These are phyloP conservation scores for Diloba caeruleocephala DNA, from an alignment of 2,888 invertebrate species.

Conservation along the genomic window DNA sequence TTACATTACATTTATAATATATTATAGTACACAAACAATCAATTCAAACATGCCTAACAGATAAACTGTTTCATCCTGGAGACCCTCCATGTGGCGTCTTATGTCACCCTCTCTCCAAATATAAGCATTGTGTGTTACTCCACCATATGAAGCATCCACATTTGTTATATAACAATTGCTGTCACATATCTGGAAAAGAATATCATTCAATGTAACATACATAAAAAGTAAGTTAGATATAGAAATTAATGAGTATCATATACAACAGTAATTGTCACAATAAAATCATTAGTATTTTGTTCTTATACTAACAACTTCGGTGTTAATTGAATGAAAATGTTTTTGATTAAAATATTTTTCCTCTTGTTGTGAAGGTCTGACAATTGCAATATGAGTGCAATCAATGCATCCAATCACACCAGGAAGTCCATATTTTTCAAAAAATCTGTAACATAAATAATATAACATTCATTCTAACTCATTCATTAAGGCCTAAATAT, in stretches of 20 bases:
- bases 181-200: conserved; percentile 29
- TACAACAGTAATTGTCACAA: background rate
- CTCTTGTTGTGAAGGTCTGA: conserved; percentile 11
- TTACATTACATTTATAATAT: background rate
- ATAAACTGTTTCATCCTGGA: conserved; percentile 1
- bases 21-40: too few relatives aligned
- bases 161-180: background rate
- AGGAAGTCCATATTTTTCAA: conserved; percentile 6
- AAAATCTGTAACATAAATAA: conserved; percentile 5
- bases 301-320: conserved; percentile 14
- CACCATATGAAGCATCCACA: conserved; percentile 10
- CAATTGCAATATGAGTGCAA: conserved; percentile 2
- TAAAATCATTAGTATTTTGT: background rate
- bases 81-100: conserved; percentile 1
- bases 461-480: background rate
- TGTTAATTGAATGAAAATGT: conserved; percentile 26
- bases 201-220: too few relatives aligned
- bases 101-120: conserved; percentile 5
- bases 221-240: too few relatives aligned
- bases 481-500: too few relatives aligned
- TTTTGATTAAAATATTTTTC: conserved; percentile 24
- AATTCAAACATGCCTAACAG: background rate
- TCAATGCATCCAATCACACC: conserved; percentile 6
- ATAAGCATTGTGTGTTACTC: conserved; percentile 5
- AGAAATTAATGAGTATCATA: too few relatives aligned